Evolutionary conservation across 2,797 vertebrate species (phyloP).

Genomic region (Peromyscus attwateri): DNA sequence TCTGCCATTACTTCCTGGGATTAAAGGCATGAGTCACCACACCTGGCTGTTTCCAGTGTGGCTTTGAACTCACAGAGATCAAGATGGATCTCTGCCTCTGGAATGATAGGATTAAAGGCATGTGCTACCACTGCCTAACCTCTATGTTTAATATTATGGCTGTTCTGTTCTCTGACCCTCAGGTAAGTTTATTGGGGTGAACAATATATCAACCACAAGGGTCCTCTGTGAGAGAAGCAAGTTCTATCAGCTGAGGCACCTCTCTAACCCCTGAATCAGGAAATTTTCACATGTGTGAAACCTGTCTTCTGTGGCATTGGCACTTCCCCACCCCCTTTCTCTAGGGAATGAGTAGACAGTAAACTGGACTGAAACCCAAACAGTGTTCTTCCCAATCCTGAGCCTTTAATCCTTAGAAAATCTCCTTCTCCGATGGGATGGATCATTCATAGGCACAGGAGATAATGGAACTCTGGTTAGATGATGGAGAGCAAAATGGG

Average conservation of each 20-base stretch:
- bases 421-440: neutral
- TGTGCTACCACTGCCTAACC: no score
- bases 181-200: no score
- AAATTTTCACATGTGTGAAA: neutral
- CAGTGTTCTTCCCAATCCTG: neutral
- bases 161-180: no score
- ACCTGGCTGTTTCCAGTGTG: no score
- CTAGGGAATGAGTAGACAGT: neutral
- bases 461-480: neutral
- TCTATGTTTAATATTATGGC: no score
- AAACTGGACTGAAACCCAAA: neutral
- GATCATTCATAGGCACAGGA: neutral
- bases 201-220: no score
- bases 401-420: neutral
- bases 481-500: neutral
- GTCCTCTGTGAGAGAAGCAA: neutral
- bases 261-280: neutral
- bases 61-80: no score
- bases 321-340: neutral
- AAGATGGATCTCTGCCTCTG: no score
- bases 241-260: neutral
- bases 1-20: no score
- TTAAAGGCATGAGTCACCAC: no score
- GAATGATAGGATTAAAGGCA: no score
- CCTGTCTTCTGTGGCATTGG: neutral